These are phyloP conservation scores for Lithobates sylvaticus DNA, from an alignment of 2,797 vertebrate genomes.

Conservation along the genomic window DNA sequence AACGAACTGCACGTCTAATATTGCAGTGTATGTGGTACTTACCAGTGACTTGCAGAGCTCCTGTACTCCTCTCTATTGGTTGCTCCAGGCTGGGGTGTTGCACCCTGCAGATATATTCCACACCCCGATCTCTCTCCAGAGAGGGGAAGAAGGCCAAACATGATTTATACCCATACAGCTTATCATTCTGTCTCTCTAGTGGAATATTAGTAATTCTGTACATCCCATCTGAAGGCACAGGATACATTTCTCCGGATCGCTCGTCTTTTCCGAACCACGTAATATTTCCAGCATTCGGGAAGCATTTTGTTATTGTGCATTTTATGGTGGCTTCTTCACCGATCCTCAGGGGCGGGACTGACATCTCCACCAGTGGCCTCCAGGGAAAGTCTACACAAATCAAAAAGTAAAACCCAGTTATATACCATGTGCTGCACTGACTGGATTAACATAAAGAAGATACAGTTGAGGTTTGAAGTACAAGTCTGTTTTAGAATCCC, in stretches of 20 bases:
- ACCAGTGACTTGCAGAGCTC: not conserved
- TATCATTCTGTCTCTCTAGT: not conserved
- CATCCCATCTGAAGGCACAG: not conserved
- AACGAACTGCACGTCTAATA: too few species aligned
- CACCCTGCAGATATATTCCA: conserved; percentile 37
- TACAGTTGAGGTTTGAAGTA: too few species aligned
- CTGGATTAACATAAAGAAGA: too few species aligned
- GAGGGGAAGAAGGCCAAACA: not conserved
- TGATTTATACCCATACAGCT: not conserved
- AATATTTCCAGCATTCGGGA: not conserved
- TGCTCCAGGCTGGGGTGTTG: not conserved
- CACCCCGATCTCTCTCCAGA: not conserved
- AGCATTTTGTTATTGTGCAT: not conserved
- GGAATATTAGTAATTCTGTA: not conserved
- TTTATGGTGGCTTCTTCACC: not conserved
- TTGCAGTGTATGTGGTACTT: not conserved
- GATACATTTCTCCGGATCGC: not conserved
- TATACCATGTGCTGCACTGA: too few species aligned
- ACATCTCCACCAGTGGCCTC: conserved; percentile 4
- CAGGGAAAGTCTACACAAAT: conserved; percentile 13
- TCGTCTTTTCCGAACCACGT: not conserved
- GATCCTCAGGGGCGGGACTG: not conserved
- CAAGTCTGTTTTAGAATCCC: too few species aligned
- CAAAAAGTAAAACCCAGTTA: too few species aligned
- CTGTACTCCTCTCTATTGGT: conserved; percentile 1